phyloP scores from a whole-genome alignment of 2,888 invertebrate species.

The Nowickia ferox region DNA sequence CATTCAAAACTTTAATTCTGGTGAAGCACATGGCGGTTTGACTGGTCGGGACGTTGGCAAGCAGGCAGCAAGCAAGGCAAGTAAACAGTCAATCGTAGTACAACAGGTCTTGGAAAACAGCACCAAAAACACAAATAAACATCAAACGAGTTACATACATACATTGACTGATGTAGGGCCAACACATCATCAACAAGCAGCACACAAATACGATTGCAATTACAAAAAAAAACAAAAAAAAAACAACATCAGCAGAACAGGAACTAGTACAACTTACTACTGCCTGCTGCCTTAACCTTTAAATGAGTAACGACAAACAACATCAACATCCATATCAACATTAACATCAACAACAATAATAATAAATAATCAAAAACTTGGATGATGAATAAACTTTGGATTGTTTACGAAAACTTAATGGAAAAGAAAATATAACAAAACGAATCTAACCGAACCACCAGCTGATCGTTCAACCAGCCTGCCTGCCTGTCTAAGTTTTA shows the following conservation, averaged over 20 bases:
- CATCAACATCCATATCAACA: background rate
- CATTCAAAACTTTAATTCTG: constrained; percentile 70
- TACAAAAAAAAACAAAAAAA: background rate
- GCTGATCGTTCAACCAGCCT: constrained; percentile 48
- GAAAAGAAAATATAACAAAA: constrained; percentile 19
- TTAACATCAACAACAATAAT: constrained; percentile 10
- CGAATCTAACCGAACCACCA: constrained; percentile 53
- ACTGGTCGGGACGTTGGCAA: constrained; percentile 70
- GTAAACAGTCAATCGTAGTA: constrained; percentile 58
- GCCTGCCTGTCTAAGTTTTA: background rate
- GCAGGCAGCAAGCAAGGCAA: constrained; percentile 19
- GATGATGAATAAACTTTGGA: constrained; percentile 45
- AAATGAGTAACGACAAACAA: constrained; percentile 41
- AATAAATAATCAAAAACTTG: constrained; percentile 47
- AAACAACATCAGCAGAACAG: background rate
- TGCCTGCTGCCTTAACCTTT: constrained; percentile 60
- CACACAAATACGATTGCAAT: constrained; percentile 27
- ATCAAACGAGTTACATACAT: constrained; percentile 62
- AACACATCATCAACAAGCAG: constrained; percentile 30
- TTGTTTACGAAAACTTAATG: constrained; percentile 34
- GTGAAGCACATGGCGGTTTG: constrained; percentile 73
- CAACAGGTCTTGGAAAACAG: constrained; percentile 63
- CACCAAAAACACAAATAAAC: constrained; percentile 29
- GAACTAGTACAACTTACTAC: constrained; percentile 45
- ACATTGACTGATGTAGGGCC: constrained; percentile 72